phyloP scores from a whole-genome alignment of 2,113 vertebrate genomes.

The Hiodon tergisus region DNA sequence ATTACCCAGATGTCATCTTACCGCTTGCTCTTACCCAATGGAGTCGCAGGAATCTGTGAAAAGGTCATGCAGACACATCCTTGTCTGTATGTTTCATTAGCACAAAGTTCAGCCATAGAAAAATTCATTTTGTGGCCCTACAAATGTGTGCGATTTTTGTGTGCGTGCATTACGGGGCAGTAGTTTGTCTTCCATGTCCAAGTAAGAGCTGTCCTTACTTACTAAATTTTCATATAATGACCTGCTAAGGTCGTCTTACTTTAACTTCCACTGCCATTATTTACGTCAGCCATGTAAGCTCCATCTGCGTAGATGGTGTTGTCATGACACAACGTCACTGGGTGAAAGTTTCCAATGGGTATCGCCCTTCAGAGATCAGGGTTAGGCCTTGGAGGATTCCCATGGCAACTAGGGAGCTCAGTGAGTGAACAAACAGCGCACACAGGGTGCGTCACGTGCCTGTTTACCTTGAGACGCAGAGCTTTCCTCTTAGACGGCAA shows the following conservation, averaged over 20 bases:
- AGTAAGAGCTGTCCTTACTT: not conserved
- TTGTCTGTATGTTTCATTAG: not conserved
- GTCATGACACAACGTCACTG: not conserved
- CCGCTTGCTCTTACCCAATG: not conserved
- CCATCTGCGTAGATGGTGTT: not conserved
- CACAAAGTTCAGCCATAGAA: not conserved
- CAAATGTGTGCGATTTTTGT: not conserved
- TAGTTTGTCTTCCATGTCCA: not conserved
- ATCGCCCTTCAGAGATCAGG: not conserved
- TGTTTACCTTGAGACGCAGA: too few relatives aligned
- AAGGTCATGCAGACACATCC: not conserved
- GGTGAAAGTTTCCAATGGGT: not conserved
- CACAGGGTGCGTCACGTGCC: not conserved
- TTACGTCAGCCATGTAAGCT: not conserved
- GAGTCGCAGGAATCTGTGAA: not conserved
- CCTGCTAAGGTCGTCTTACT: too few relatives aligned
- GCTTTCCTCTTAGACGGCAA: too few relatives aligned
- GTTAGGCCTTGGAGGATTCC: not conserved
- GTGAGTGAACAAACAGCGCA: not conserved
- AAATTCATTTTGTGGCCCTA: not conserved
- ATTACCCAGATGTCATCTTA: slow-evolving; percentile 13
- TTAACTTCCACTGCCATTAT: too few relatives aligned
- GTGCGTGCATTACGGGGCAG: not conserved
- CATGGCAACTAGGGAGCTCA: slow-evolving; percentile 1
- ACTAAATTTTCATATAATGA: not conserved